Base-by-base conservation (phyloP, 2,888 invertebrate species). In the Clistopyga incitator region DNA sequence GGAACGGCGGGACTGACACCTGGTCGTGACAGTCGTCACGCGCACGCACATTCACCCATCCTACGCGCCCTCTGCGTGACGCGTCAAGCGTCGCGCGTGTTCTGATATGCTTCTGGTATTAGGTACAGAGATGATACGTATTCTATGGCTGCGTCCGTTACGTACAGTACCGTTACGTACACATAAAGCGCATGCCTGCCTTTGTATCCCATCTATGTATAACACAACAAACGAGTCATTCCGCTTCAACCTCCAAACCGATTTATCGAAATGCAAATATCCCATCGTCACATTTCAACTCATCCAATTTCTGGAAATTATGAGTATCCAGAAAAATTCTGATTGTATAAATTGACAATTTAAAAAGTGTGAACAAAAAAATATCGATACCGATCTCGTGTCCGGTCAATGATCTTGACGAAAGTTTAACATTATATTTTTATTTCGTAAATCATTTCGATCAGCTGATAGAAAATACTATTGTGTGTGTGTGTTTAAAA, bases 11-110 rank as follows among this genome's bases (percentile, higher is more conserved):
- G 67, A 45, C 83, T 84, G 84, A 85, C 86, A 88, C 89, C 87
- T 89, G 89, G 82, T 71, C 77, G 64, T 89, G 89, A 89, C 89
- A 88, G 86, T 88, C 86, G 87, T 88, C 89, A 88, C 80, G 72
- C 81, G 81, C 87, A 89, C 85, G 83, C 86, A 86, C 82, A 77
- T 75, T 75, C 52, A 56, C 70, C 67, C 52, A 50, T 78, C 34
- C 70, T 84, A 56, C 52, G 81, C 52, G 68, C 75, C 59, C 50
- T 75, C 61, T 79, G 67, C 65, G 50, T 64, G 75, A 74, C 77
- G 71, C 82, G 78, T 70, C 82, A 23, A 84, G 85, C 86, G 85
- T 88, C 83, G 81, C 59, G 72, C 52, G 59, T 64, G 59, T 81
- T 77, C 78, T 45, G 77, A 84, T 75, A 67, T 80, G 82, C 86